Evolutionary conservation across 1,140 invertebrate genomes (phyloP), one percentile per base, ranked within the genome.

Genomic region (roundworm (Caenorhabditis elegans)): DNA sequence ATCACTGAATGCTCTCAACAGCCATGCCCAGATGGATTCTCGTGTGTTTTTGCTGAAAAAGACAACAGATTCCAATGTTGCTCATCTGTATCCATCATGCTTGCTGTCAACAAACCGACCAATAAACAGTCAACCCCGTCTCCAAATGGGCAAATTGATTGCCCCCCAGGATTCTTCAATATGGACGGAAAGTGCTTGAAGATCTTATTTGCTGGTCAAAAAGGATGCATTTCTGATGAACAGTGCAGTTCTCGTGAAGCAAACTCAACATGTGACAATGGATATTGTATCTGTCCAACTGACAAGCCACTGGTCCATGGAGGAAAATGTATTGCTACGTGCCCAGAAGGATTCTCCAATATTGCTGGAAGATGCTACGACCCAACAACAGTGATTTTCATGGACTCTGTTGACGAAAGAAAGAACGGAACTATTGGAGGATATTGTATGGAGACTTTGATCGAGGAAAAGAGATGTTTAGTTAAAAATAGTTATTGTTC

Each of bases 361-460:
- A 90, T 89, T 77, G 88, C 88, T 76, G 85, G 86, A 36, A 81
- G 82, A 75, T 83, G 88, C 76, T 89, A 90, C 43, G 88, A 89
- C 51, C 83, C 90, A 26, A 90, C 89, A 22, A 89, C 88, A 10
- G 84, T 89, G 24, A 88, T 89, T 10, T 90, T 89, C 81, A 89
- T 89, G 88, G 88, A 89, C 80, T 90, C 89, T 24, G 88, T 89
- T 1, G 87, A 88, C 26, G 86, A 89, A 10, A 82, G 88, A 28
- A 80, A 82, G 34, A 89, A 89, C 78, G 88, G 88, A 36, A 89
- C 88, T 15, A 85, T 89, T 39, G 89, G 89, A 24, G 88, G 88
- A 4, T 89, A 85, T 76, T 89, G 88, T 75, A 19, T 84, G 36
- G 83, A 85, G 15, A 90, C 88, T 1, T 83, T 89, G 19, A 43